Evolutionary conservation across 1,140 invertebrate species (phyloP), one percentile per base, ranked within the genome.

Genomic region (Pseudomyrmex cubaensis): DNA sequence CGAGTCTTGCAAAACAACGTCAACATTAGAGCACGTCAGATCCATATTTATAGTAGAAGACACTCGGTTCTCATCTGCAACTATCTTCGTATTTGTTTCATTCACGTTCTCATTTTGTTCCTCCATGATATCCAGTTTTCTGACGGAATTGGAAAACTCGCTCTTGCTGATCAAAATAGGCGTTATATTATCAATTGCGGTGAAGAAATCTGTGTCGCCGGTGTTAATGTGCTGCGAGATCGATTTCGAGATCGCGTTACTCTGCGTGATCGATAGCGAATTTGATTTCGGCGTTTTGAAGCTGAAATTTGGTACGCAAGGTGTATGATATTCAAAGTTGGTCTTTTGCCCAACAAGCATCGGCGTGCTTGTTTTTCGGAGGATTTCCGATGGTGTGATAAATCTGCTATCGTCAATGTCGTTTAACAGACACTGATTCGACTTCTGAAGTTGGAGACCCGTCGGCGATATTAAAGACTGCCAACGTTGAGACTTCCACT

Each of bases 311-410:
- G 89, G 84, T 0, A 67, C 73, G 7, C 44, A 85, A 0, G 89
- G 85, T 2, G 86, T 88, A 48, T 89, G 86, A 9, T 84, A 88
- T 0, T 83, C 61, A 1, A 86, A 74, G 10, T 15, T 78, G 2
- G 10, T 20, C 1, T 84, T 85, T 25, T 86, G 56, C 0, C 64
- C 35, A 0, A 64, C 7, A 0, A 89, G 17, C 88, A 92, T 91
- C 1, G 91, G 91, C 1, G 91, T 92, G 17, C 91, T 92, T 0
- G 91, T 92, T 15, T 89, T 85, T 17, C 91, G 85, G 7, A 80
- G 69, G 13, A 91, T 66, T 50, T 89, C 89, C 2, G 85, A 89
- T 0, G 90, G 89, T 0, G 86, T 90, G n/a, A 87, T 35, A 35
- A 52, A 48, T 2, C 17, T 57, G 12, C 85, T 89, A 2, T 20